Percentiles rank a stretch among this genome's conserved stretches.
Evolutionary conservation across 1,140 invertebrate species (phyloP).

Genomic region (Brachionus angularis): DNA sequence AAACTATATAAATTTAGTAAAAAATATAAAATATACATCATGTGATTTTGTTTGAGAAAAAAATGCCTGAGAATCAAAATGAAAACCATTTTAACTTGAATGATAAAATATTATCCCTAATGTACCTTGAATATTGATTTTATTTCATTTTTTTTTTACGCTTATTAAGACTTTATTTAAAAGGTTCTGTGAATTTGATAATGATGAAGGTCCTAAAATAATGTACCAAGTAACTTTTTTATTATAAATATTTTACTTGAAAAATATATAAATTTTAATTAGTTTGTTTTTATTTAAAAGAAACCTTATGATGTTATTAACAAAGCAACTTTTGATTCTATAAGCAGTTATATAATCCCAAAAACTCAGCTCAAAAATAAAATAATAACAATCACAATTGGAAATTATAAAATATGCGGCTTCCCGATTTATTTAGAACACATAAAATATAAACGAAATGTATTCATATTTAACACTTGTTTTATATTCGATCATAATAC

Average conservation of each 20-base stretch:
- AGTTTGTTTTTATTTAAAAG: not conserved
- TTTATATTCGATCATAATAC: slow-evolving; percentile 82
- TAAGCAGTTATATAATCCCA: slow-evolving; percentile 23
- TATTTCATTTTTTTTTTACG: too few species aligned
- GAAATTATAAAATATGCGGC: slow-evolving; percentile 58
- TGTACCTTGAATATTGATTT: slow-evolving; percentile 14
- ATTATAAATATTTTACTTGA: not conserved
- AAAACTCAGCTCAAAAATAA: slow-evolving; percentile 26
- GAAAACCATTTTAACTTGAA: not conserved
- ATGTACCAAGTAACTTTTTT: slow-evolving; percentile 35
- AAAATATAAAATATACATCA: slow-evolving; percentile 2
- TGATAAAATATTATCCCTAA: slow-evolving; percentile 2
- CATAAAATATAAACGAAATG: slow-evolving; percentile 83
- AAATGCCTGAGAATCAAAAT: not conserved
- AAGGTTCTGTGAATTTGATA: slow-evolving; percentile 43
- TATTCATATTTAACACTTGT: slow-evolving; percentile 88
- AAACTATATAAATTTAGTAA: not conserved
- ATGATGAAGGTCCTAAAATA: slow-evolving; percentile 34
- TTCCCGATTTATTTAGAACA: slow-evolving; percentile 85
- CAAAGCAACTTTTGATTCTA: slow-evolving; percentile 27
- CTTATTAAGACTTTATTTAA: too few species aligned
- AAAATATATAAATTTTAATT: not conserved
- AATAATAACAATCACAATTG: slow-evolving; percentile 25
- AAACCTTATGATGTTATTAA: slow-evolving; percentile 26
- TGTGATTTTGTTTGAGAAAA: not conserved